Conservation (phyloP, 2,797 vertebrate genomes). For the Fringilla coelebs region DNA sequence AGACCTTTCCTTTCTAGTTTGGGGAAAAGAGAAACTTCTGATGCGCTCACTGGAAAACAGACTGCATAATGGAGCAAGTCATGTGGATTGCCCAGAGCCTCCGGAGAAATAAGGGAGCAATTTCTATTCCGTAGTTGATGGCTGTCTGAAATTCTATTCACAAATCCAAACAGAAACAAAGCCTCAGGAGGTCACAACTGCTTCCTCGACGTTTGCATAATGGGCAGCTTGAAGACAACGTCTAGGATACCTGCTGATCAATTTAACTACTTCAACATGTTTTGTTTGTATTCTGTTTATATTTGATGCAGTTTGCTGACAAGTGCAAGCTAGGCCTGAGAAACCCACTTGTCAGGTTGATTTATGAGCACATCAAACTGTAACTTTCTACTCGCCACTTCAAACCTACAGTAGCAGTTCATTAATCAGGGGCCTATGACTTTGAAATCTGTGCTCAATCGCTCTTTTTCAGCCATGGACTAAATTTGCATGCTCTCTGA, state of each 20-base stretch:
- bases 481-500: constrained; percentile 79
- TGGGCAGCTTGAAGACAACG: constrained; percentile 88
- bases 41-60: constrained; percentile 99
- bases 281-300: constrained; percentile 88
- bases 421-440: constrained; percentile 86
- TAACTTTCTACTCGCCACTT: constrained; percentile 86
- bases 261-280: constrained; percentile 88
- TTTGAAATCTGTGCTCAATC: constrained; percentile 79
- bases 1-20: constrained; percentile 84
- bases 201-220: constrained; percentile 92
- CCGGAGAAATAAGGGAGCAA: constrained; percentile 98
- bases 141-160: constrained; percentile 95
- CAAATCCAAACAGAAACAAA: constrained; percentile 99
- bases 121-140: constrained; percentile 99
- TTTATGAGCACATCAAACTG: constrained; percentile 90
- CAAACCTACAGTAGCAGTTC: constrained; percentile 85
- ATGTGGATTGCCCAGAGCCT: constrained; percentile 89
- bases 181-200: constrained; percentile 92
- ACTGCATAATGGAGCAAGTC: constrained; percentile 97
- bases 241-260: constrained; percentile 87
- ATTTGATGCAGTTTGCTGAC: constrained; percentile 84
- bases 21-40: constrained; percentile 89
- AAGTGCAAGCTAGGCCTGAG: constrained; percentile 77
- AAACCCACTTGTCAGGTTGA: constrained; percentile 91
- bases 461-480: constrained; percentile 69